Conservation (phyloP, 2,888 invertebrate species). For the Napeogenes sylphis region DNA sequence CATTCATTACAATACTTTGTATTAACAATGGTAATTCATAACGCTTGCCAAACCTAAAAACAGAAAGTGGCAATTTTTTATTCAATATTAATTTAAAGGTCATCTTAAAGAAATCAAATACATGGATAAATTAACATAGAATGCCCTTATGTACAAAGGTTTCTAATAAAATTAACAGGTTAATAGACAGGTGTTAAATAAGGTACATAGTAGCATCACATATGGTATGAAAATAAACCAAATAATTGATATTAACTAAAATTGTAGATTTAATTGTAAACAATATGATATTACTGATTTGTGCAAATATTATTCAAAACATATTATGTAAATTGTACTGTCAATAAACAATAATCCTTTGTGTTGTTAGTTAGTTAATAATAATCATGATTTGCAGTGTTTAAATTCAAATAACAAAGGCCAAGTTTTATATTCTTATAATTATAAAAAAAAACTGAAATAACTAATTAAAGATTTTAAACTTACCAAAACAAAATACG, state of each 20-base stretch:
- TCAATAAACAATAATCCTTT: neutral
- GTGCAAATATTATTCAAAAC: neutral
- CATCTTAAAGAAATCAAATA: neutral
- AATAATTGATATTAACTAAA: no score
- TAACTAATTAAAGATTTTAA: constrained; percentile 15
- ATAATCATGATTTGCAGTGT: no score
- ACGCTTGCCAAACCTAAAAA: constrained; percentile 96
- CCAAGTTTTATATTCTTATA: neutral
- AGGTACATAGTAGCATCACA: no score
- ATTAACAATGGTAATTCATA: constrained; percentile 96
- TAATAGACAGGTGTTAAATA: no score
- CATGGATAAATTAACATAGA: no score
- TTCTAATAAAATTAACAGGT: no score
- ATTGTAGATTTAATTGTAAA: neutral
- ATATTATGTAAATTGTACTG: neutral
- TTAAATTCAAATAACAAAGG: neutral
- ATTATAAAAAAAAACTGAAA: neutral
- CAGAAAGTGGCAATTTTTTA: neutral
- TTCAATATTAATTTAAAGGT: no score
- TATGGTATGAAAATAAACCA: no score
- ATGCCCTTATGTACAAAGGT: no score
- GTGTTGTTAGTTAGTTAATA: neutral
- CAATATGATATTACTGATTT: neutral
- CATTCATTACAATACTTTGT: constrained; percentile 98
- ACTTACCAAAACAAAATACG: constrained; percentile 98